These are phyloP conservation scores for Nomada lathburiana DNA, from an alignment of 2,888 invertebrate genomes.

Conservation along the genomic window DNA sequence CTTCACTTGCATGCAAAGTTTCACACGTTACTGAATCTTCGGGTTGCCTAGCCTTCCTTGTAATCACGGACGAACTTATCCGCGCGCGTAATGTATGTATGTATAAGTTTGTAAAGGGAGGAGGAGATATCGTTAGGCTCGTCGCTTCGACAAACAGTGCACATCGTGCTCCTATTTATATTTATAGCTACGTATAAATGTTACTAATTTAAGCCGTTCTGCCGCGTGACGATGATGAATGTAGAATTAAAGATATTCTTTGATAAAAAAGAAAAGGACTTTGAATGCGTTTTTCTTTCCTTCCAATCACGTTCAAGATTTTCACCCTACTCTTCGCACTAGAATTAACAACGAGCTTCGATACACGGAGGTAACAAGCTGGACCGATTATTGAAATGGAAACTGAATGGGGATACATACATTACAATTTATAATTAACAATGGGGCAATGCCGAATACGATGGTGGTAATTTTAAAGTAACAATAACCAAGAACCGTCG, in stretches of 20 bases:
- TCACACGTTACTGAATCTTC: too few relatives aligned
- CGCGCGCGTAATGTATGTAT: not conserved
- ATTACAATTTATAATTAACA: too few relatives aligned
- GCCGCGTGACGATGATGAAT: constrained; percentile 49
- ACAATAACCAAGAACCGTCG: too few relatives aligned
- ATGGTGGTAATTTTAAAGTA: too few relatives aligned
- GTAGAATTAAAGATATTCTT: constrained; percentile 71
- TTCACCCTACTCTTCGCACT: not conserved
- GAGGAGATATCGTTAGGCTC: not conserved
- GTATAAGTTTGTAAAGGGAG: constrained; percentile 38
- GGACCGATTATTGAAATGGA: too few relatives aligned
- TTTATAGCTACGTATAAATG: constrained; percentile 72
- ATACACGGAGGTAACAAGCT: too few relatives aligned
- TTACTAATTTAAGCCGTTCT: constrained; percentile 72
- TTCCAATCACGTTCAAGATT: not conserved
- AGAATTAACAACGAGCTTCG: not conserved
- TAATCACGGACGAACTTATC: not conserved
- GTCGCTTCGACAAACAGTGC: constrained; percentile 18
- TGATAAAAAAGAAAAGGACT: constrained; percentile 57
- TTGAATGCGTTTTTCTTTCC: not conserved
- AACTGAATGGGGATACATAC: too few relatives aligned
- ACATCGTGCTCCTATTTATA: constrained; percentile 66
- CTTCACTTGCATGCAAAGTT: too few relatives aligned
- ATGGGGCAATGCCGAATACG: too few relatives aligned
- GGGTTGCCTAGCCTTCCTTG: not conserved